Conservation (phyloP, 2,888 invertebrate genomes). For the Leptinotarsa peninsularis region DNA sequence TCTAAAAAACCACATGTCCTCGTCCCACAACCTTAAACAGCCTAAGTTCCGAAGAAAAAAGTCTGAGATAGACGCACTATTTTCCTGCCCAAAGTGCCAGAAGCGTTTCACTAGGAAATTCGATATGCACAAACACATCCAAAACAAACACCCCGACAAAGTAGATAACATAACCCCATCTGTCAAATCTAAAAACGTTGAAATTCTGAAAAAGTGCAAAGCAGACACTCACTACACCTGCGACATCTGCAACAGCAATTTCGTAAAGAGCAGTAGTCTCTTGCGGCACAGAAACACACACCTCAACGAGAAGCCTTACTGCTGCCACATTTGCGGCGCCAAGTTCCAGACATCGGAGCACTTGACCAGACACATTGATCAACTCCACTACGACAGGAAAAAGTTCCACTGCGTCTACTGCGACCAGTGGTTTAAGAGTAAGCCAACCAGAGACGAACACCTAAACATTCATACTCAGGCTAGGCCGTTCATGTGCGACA, state of each 20-base stretch:
- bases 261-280: conserved; percentile 61
- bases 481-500: conserved; percentile 69
- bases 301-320: conserved; percentile 64
- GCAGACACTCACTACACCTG: conserved; percentile 62
- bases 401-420: conserved; percentile 69
- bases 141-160: conserved; percentile 52
- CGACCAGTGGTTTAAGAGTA: conserved; percentile 67
- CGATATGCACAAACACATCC: conserved; percentile 61
- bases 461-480: conserved; percentile 65
- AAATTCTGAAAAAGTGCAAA: conserved; percentile 56
- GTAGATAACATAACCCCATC: conserved; percentile 33
- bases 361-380: conserved; percentile 68
- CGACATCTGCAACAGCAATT: conserved; percentile 64
- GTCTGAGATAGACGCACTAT: conserved; percentile 54
- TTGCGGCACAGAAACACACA: conserved; percentile 68
- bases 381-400: conserved; percentile 67
- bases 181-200: conserved; percentile 47
- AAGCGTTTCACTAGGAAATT: conserved; percentile 62
- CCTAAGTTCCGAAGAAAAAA: conserved; percentile 54
- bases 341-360: conserved; percentile 68
- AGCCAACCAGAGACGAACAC: conserved; percentile 69
- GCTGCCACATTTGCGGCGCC: conserved; percentile 70
- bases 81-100: conserved; percentile 59
- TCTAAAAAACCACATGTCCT: conserved; percentile 51
- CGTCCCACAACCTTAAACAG: conserved; percentile 46